Base-by-base conservation (phyloP, 1,140 invertebrate genomes). In the Cotesia glomerata region DNA sequence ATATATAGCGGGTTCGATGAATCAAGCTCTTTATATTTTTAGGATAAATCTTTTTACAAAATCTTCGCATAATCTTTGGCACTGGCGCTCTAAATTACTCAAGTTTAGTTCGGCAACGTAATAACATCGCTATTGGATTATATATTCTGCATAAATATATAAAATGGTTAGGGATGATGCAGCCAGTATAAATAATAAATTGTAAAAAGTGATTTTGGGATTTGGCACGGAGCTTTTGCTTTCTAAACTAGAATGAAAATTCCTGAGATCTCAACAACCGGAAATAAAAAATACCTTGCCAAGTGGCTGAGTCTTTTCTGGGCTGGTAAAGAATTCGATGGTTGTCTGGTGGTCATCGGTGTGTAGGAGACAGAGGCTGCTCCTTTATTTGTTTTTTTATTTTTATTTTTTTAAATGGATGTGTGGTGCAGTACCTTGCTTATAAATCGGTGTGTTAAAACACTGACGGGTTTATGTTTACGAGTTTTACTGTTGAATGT, bases 211-310 rank as follows among this genome's bases (percentile, higher is more conserved):
- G 9, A 61, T 26, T 16, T 61, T 9, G 1, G 13, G 3, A 32
- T 61, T 61, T 61, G 58, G 58, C 58, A 61, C 26, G 32, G 1
- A 26, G 26, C 3, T 26, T 61, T 18, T 61, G 58, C 32, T 61
- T 61, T 61, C 26, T 61, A 18, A 32, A 61, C 16, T 61, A 69
- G 66, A 69, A 69, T 69, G 66, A 69, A 69, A 69, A 45, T 69
- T 69, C 66, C 56, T 69, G 51, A 7, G 58, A 26, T 69, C 32
- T 16, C 58, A 58, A 18, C 36, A 36, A 69, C 66, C 66, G 66
- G 66, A 69, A 69, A 69, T 52, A 5, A 56, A 56, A 69, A 11
- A 26, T n/a, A 35, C 52, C 32, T 32, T 69, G 66, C 66, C 66
- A 69, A 69, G 26, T 58, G 52, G 34, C 11, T 7, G 16, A 26